A percentile compares a stretch with the other conserved stretches of the same genome.
phyloP scores from a whole-genome alignment of 2,797 vertebrate genomes.

The Carcharodon carcharias region DNA sequence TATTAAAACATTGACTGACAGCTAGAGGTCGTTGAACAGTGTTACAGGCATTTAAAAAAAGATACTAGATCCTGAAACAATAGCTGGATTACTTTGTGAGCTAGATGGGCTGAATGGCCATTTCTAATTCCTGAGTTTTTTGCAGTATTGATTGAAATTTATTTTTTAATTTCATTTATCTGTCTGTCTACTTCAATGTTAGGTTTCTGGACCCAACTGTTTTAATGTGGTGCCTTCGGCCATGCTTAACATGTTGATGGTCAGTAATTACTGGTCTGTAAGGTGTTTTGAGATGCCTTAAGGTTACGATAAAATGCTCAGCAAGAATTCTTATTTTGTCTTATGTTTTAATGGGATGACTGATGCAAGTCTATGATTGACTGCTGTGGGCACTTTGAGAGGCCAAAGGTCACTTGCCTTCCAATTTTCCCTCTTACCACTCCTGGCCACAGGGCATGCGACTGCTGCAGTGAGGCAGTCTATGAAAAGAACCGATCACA shows the following conservation, averaged over 20 bases:
- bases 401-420: background rate
- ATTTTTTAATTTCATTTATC: background rate
- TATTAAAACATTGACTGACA: background rate
- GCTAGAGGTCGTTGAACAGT: background rate
- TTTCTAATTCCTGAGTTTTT: background rate
- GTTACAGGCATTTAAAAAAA: background rate
- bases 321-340: background rate
- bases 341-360: background rate
- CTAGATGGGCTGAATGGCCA: background rate
- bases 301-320: background rate
- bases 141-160: background rate
- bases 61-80: background rate
- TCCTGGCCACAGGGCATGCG: background rate
- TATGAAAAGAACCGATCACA: background rate
- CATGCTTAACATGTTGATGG: background rate
- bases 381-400: background rate
- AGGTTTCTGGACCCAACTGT: background rate
- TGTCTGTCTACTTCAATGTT: background rate
- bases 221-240: background rate
- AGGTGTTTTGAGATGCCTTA: background rate
- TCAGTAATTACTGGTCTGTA: background rate
- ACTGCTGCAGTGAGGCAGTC: background rate
- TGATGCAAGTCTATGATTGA: background rate
- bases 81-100: no score
- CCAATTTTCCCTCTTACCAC: background rate